A percentile compares a stretch with the other conserved stretches of the same genome.
Conservation (phyloP, 2,797 vertebrate genomes). For the Setipinna tenuifilis region DNA sequence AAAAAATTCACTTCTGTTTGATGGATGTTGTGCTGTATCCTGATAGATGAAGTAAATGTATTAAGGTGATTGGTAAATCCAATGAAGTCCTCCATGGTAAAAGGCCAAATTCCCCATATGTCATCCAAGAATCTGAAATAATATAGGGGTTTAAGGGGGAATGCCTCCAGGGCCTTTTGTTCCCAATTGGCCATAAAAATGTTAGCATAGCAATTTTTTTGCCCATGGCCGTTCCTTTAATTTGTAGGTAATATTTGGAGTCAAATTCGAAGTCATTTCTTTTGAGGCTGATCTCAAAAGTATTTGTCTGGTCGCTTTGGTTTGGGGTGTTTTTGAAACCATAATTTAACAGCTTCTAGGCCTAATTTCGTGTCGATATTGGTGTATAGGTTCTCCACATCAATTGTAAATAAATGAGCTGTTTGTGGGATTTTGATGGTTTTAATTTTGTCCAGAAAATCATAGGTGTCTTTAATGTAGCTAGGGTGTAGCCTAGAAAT, state of each 20-base stretch:
- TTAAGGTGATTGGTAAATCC: background rate
- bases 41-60: background rate
- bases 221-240: background rate
- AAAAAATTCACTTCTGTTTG: background rate
- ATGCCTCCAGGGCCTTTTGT: background rate
- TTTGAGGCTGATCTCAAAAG: background rate
- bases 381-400: no score
- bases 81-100: background rate
- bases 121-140: slow-evolving; percentile 15
- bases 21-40: background rate
- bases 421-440: no score
- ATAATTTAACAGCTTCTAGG: no score
- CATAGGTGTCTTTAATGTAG: no score
- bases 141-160: background rate
- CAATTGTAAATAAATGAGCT: no score
- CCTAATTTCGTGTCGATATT: no score
- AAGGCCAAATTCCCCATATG: background rate
- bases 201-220: slow-evolving; percentile 10
- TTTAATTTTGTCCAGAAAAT: no score
- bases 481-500: no score
- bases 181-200: background rate
- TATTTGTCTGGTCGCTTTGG: no score
- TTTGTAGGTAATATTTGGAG: background rate
- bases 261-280: no score
- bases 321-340: no score